Conservation (phyloP, 2,888 invertebrate species). For the Sylvicola cinctus region DNA sequence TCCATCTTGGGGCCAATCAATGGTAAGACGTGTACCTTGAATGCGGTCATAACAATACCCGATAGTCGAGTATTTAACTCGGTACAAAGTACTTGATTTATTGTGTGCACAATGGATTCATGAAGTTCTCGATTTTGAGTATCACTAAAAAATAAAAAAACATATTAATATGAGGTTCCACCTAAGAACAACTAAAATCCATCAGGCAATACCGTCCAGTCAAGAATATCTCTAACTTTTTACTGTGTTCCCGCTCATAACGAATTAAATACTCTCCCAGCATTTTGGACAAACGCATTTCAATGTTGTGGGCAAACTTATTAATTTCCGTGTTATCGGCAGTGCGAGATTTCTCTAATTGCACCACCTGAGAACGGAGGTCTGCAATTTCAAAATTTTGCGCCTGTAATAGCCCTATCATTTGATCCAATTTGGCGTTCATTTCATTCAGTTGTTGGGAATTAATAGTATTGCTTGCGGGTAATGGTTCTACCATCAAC, state of each 20-base stretch:
- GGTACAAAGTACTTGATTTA: conserved; percentile 31
- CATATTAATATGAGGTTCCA: not conserved
- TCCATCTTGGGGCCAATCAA: conserved; percentile 47
- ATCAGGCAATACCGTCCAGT: conserved; percentile 20
- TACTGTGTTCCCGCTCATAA: conserved; percentile 21
- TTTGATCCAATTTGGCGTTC: conserved; percentile 16
- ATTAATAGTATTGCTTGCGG: too few relatives aligned
- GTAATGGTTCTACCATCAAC: conserved; percentile 5
- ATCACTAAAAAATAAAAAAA: conserved; percentile 18
- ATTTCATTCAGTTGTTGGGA: conserved; percentile 14
- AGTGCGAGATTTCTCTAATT: conserved; percentile 14
- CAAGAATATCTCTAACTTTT: conserved; percentile 19
- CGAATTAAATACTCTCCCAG: conserved; percentile 24
- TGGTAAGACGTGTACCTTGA: conserved; percentile 30
- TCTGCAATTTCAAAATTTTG: conserved; percentile 29
- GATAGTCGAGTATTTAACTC: conserved; percentile 33
- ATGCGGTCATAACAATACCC: conserved; percentile 31
- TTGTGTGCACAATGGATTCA: conserved; percentile 28
- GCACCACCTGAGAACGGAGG: conserved; percentile 23
- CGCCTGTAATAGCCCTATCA: conserved; percentile 25
- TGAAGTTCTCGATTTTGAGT: conserved; percentile 28
- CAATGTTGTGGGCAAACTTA: conserved; percentile 13
- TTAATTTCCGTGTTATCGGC: conserved; percentile 7
- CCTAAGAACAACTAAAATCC: not conserved
- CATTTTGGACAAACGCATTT: conserved; percentile 20